These are phyloP conservation scores for Ursus arctos DNA, from an alignment of 2,113 vertebrate genomes.

Conservation along the genomic window DNA sequence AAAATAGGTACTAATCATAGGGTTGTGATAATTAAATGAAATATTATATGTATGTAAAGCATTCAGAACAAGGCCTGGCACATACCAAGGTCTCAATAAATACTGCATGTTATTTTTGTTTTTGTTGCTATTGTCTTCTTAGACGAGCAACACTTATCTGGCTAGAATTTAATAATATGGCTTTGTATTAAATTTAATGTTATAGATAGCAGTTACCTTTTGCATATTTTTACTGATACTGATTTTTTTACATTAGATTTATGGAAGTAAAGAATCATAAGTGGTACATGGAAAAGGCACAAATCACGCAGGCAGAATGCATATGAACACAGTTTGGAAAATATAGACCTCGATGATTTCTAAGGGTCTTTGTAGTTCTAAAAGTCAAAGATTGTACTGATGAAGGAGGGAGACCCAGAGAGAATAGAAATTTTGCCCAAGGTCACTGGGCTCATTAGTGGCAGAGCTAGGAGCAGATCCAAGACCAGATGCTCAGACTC, in stretches of 20 bases:
- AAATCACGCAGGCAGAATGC: not conserved
- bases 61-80: not conserved
- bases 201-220: conserved; percentile 37
- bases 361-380: conserved; percentile 50
- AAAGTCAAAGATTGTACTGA: conserved; percentile 29
- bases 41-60: not conserved
- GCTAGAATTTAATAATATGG: not conserved
- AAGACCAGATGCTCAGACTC: conserved; percentile 64
- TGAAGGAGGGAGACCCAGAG: conserved; percentile 52
- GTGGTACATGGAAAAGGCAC: not conserved
- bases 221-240: not conserved
- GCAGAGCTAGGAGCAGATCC: conserved; percentile 66
- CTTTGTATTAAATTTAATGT: conserved; percentile 49
- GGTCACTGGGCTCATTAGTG: conserved; percentile 76
- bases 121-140: conserved; percentile 24
- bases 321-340: not conserved
- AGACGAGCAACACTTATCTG: not conserved
- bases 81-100: not conserved
- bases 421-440: conserved; percentile 65
- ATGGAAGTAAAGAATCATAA: not conserved
- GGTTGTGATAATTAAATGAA: not conserved
- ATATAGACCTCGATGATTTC: not conserved
- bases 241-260: conserved; percentile 45
- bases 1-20: not conserved
- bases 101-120: not conserved